phyloP scores from a whole-genome alignment of 2,888 invertebrate species.

The Acleris literana region DNA sequence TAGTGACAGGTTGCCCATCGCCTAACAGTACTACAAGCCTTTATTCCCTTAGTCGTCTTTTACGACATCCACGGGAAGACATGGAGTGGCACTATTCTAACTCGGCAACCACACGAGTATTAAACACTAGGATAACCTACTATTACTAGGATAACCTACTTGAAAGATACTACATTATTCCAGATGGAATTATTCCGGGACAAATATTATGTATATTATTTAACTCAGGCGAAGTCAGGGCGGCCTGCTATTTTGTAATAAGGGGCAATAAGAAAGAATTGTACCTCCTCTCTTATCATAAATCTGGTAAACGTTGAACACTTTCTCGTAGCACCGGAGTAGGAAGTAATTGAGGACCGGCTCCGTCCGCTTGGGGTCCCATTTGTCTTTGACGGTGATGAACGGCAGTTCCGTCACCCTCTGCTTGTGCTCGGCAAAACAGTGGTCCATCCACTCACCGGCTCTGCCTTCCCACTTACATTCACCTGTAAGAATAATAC shows the following conservation, averaged over 20 bases:
- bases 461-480: constrained; percentile 85
- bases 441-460: constrained; percentile 85
- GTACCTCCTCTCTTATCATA: constrained; percentile 78
- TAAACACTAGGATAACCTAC: no score
- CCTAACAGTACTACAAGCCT: no score
- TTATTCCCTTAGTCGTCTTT: no score
- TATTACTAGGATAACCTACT: no score
- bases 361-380: constrained; percentile 75
- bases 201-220: no score
- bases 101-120: no score
- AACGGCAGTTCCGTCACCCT: constrained; percentile 79
- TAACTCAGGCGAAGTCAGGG: no score
- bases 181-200: no score
- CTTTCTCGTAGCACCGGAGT: constrained; percentile 72
- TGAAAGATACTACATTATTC: no score
- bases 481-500: constrained; percentile 57
- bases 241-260: neutral
- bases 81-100: no score
- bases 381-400: constrained; percentile 75
- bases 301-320: constrained; percentile 81
- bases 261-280: constrained; percentile 7
- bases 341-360: constrained; percentile 78
- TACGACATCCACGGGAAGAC: no score
- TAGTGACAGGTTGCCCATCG: no score
- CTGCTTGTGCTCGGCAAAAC: constrained; percentile 78